Evolutionary conservation across 2,797 vertebrate genomes (phyloP).

Genomic region (Sebastiscus albofasciatus): DNA sequence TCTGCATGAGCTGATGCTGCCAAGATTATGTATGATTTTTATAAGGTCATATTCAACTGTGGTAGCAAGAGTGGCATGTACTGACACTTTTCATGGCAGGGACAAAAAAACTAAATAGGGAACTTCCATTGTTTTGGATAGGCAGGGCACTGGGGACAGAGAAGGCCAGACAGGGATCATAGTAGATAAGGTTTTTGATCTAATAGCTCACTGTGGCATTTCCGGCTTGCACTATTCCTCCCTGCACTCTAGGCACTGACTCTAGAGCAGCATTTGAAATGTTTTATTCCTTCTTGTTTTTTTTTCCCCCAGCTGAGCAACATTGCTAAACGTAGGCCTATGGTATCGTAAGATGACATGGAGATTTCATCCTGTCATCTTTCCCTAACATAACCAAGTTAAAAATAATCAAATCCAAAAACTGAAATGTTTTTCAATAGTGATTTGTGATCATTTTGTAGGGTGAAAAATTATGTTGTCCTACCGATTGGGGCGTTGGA

Average conservation of each 20-base stretch:
- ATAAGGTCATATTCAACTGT: not conserved
- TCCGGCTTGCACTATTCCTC: not conserved
- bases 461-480: not conserved
- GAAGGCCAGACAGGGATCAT: not conserved
- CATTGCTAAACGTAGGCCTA: not conserved
- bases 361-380: not conserved
- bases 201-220: not conserved
- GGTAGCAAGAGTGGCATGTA: not conserved
- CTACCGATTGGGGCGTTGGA: not conserved
- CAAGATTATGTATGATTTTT: not conserved
- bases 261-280: not conserved
- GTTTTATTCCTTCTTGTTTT: not conserved
- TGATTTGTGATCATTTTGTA: not conserved
- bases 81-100: not conserved
- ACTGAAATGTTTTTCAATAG: not conserved
- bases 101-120: not conserved
- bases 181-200: constrained; percentile 1
- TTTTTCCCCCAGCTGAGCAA: not conserved
- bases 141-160: not conserved
- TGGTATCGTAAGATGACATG: not conserved
- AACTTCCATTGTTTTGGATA: not conserved
- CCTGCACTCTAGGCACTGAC: not conserved
- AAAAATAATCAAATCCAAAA: too few species aligned
- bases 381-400: not conserved
- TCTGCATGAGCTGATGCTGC: not conserved